Base-by-base conservation (phyloP, 2,888 invertebrate genomes). In the Caenorhabditis angaria region DNA sequence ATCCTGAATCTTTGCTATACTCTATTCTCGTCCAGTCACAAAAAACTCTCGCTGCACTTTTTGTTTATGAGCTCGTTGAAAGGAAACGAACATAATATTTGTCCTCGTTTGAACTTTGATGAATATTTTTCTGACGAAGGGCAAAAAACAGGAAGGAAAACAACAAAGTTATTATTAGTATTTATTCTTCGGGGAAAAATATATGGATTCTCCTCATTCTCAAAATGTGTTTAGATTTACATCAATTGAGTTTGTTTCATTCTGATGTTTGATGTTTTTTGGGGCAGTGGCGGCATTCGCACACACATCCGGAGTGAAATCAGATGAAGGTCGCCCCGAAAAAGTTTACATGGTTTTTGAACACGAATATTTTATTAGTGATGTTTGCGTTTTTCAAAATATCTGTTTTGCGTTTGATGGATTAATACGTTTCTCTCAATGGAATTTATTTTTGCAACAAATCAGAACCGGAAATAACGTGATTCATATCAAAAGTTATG, bases 11-110 rank as follows among this genome's bases (percentile, higher is more conserved):
- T 14, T 18, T 14, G 10, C 18, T 41, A 3, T 2, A 14, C 18
- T 41, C 18, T 41, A 8, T 32, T 32, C 32, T 32, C 6, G 32
- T 5, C 14, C 41, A 12, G 41, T 3, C 41, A 32, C 12, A 32
- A 32, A 32, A 41, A 41, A 41, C n/a, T n/a, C n/a, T n/a, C n/a
- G n/a, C n/a, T 41, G 41, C 41, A 41, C 41, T 41, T 41, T n/a
- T 41, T 41, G 41, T 41, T 41, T 41, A 18, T 41, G 41, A 10
- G 41, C 41, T 41, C 14, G 18, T 41, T 41, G 41, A 41, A 18
- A 41, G 41, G 14, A 41, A 41, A 41, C 10, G 18, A 41, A 41
- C 6, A 41, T 41, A 41, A 41, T 41, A 41, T 41, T 41, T 41
- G 41, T 18, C 41, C 41, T 14, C 41, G 18, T 10, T 41, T 41